Conservation (phyloP, 2,113 vertebrate species). For the Nesogale talazaci region DNA sequence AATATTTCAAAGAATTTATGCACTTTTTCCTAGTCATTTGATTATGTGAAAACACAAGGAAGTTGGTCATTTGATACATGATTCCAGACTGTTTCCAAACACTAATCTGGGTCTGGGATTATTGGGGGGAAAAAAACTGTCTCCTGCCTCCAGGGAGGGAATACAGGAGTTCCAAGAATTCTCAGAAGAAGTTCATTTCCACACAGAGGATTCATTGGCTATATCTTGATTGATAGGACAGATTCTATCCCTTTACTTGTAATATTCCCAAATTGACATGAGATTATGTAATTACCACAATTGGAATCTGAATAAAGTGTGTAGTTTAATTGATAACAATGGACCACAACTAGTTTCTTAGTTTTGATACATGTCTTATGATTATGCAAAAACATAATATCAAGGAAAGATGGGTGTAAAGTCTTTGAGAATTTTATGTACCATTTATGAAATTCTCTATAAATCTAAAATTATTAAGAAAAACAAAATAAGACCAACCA, state of each 20-base stretch:
- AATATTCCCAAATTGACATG: no score
- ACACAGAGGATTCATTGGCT: no score
- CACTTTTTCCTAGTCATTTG: neutral
- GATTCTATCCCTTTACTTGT: no score
- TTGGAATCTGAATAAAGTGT: neutral
- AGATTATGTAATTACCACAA: neutral
- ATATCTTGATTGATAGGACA: no score
- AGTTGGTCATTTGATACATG: neutral
- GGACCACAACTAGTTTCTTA: neutral
- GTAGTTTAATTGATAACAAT: neutral
- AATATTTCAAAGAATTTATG: conserved; percentile 21
- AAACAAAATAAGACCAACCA: no score
- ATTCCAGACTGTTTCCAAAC: neutral
- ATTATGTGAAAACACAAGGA: neutral
- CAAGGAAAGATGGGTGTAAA: neutral
- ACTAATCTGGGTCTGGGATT: neutral
- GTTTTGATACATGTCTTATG: neutral
- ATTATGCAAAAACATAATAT: neutral
- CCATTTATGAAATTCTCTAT: neutral
- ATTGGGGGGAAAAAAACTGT: neutral
- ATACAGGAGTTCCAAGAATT: no score
- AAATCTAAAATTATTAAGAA: neutral
- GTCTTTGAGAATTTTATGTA: neutral
- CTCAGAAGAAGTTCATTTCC: no score
- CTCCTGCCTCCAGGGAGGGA: no score